Evolutionary conservation across 2,113 vertebrate species (phyloP), one percentile per base, ranked within the genome.

Genomic region (Microcebus lehilahytsara): DNA sequence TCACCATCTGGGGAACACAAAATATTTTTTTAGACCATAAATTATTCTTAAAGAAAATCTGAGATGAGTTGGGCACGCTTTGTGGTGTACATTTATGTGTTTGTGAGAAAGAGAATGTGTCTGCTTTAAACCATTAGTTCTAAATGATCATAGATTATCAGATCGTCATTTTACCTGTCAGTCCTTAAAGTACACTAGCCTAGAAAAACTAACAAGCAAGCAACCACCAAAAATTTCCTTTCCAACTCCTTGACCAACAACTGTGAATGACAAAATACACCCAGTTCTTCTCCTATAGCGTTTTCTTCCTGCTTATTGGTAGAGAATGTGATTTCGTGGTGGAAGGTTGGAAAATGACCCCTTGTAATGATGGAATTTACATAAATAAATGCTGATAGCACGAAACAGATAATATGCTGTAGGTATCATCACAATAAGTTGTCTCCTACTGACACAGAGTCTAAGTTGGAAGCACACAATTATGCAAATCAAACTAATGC

Each of bases 401-500:
- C 99, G 99, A 99, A 99, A 99, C 96, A 97, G 99, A 98, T 99
- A 99, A 99, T 98, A 99, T 98, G 98, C 98, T 98, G 98, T 97
- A 98, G 98, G 98, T 98, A 99, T 99, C 99, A 99, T 99, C 99
- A 99, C 98, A 98, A 98, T 99, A 98, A 98, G 98, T 99, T 99
- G 99, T 99, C 99, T 99, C 99, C 99, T 98, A 99, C 99, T 99
- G 99, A 99, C 99, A 99, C 98, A 98, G 98, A 99, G 98, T 98
- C 98, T 98, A 99, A 98, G 98, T 99, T 99, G 98, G 98, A 99
- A 98, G 98, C 93, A 93, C 98, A 99, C 99, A 99, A 99, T 99
- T 99, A 99, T 99, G 99, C 99, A 99, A 99, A 99, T 99, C 98
- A 99, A 98, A 98, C 99, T 99, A 99, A 99, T 99, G 99, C 99